Percentiles rank a stretch among this genome's conserved stretches.
Evolutionary conservation across 2,888 invertebrate species (phyloP).

Genomic region (Platycnemis pennipes): DNA sequence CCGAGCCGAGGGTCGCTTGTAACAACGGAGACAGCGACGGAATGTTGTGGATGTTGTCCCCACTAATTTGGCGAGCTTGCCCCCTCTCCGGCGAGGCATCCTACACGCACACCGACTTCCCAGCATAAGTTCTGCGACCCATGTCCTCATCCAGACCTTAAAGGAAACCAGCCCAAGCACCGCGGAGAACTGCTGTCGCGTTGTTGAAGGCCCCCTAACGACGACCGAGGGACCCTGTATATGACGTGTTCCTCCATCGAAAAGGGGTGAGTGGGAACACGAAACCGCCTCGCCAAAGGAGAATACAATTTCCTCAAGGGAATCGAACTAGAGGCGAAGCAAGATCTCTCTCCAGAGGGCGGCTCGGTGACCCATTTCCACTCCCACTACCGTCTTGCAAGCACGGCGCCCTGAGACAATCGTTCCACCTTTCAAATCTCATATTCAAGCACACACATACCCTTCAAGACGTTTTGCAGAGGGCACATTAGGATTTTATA

Average conservation of each 20-base stretch:
- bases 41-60: neutral
- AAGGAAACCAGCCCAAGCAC: neutral
- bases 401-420: too few relatives aligned
- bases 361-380: too few relatives aligned
- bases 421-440: too few relatives aligned
- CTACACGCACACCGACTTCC: neutral
- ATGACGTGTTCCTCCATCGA: neutral
- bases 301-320: neutral
- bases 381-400: too few relatives aligned
- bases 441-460: too few relatives aligned
- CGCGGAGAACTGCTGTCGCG: neutral
- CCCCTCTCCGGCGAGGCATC: neutral
- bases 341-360: too few relatives aligned
- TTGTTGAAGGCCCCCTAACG: neutral
- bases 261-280: neutral
- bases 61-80: neutral
- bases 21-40: neutral
- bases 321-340: neutral
- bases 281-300: neutral
- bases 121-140: slow-evolving; percentile 8
- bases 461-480: too few relatives aligned
- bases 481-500: too few relatives aligned
- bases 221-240: neutral
- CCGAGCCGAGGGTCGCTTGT: neutral
- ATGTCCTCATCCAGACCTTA: neutral